Percentiles rank a stretch among this genome's conserved stretches.
Evolutionary conservation across 1,140 invertebrate genomes (phyloP).

Genomic region (Neodiprion fabricii): DNA sequence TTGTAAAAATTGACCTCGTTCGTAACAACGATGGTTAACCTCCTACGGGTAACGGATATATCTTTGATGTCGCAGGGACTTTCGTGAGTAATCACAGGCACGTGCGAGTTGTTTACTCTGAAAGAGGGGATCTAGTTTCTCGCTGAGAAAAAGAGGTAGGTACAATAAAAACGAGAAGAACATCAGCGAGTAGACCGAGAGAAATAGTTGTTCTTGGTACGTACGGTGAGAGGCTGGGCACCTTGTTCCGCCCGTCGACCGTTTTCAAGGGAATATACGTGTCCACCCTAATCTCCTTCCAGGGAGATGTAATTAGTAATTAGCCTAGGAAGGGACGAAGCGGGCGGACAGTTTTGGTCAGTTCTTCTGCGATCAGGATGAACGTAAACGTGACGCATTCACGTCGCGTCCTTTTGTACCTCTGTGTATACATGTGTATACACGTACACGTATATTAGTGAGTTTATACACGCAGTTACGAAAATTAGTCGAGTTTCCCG

Average conservation of each 20-base stretch:
- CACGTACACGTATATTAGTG: too few relatives aligned
- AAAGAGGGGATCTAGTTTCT: background rate
- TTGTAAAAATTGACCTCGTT: background rate
- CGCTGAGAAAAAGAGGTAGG: too few relatives aligned
- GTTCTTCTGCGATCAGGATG: background rate
- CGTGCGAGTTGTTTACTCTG: background rate
- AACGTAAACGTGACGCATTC: background rate
- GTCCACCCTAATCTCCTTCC: background rate
- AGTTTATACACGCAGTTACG: too few relatives aligned
- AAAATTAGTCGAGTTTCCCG: too few relatives aligned
- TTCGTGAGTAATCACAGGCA: background rate
- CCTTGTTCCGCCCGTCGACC: background rate
- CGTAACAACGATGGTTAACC: background rate
- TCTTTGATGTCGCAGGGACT: background rate
- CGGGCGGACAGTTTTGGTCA: constrained; percentile 4
- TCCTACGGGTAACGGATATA: background rate
- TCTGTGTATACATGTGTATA: background rate
- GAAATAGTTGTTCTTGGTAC: background rate
- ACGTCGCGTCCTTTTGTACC: too few relatives aligned
- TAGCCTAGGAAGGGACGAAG: background rate
- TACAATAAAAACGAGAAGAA: background rate
- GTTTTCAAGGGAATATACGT: background rate
- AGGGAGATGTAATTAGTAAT: background rate
- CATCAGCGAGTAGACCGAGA: too few relatives aligned
- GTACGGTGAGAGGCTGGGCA: background rate